phyloP scores from a whole-genome alignment of 2,797 vertebrate species.

The Acipenser ruthenus region DNA sequence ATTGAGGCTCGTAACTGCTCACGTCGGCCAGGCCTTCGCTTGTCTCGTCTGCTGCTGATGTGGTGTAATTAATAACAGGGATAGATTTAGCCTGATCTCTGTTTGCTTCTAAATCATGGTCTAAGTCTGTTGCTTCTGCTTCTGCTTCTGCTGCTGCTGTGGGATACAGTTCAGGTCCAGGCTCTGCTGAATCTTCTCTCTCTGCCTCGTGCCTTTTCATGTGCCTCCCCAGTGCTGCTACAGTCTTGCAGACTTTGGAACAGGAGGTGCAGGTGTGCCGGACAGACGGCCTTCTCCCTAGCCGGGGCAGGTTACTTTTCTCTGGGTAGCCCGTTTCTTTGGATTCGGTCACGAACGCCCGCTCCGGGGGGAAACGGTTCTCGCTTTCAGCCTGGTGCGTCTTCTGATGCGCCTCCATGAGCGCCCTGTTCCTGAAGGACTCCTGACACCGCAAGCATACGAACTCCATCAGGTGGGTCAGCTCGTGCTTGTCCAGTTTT shows the following conservation, averaged over 20 bases:
- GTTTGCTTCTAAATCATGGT: conserved; percentile 35
- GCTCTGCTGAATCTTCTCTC: too few species aligned
- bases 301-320: conserved; percentile 43
- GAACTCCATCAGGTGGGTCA: conserved; percentile 71
- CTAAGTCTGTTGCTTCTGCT: conserved; percentile 22
- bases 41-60: conserved; percentile 14
- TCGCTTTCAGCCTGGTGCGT: conserved; percentile 55
- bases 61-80: conserved; percentile 62
- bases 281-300: conserved; percentile 66
- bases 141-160: not conserved
- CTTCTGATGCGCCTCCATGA: conserved; percentile 68
- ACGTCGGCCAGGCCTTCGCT: conserved; percentile 22
- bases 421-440: conserved; percentile 59
- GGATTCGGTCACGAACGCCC: too few species aligned
- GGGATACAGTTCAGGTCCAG: too few species aligned
- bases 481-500: conserved; percentile 77
- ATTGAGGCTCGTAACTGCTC: conserved; percentile 31
- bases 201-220: conserved; percentile 62
- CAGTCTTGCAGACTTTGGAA: conserved; percentile 81
- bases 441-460: conserved; percentile 61
- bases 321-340: conserved; percentile 16
- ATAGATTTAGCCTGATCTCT: conserved; percentile 49
- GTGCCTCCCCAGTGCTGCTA: conserved; percentile 79
- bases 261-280: conserved; percentile 75
- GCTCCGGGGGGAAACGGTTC: conserved; percentile 27